These are phyloP conservation scores for Mya arenaria DNA, from an alignment of 1,140 invertebrate species.

Conservation along the genomic window DNA sequence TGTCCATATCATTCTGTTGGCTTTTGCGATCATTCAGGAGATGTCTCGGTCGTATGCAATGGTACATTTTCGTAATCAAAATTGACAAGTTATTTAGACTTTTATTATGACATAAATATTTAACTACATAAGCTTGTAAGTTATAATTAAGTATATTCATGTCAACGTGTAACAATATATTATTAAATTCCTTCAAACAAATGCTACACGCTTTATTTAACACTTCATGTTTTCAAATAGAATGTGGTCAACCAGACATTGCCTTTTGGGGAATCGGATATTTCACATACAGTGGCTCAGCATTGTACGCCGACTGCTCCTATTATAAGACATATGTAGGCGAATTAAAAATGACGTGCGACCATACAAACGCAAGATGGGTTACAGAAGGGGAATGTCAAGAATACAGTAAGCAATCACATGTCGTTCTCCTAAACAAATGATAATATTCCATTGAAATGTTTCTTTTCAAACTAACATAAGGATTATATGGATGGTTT, in stretches of 20 bases:
- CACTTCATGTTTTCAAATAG: not conserved
- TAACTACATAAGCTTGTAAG: not conserved
- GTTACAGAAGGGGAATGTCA: constrained; percentile 15
- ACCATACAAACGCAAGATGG: not conserved
- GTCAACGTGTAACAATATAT: not conserved
- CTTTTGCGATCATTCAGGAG: not conserved
- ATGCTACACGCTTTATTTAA: not conserved
- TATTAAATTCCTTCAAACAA: not conserved
- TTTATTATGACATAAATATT: no score
- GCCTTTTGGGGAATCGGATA: not conserved
- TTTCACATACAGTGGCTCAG: not conserved
- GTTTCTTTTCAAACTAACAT: no score
- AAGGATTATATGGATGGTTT: no score
- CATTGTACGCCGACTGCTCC: constrained; percentile 1
- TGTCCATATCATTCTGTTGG: not conserved
- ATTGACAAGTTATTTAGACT: not conserved
- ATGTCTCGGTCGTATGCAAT: constrained; percentile 5
- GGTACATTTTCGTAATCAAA: not conserved
- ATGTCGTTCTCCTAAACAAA: no score
- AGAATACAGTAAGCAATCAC: constrained; percentile 11
- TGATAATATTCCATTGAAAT: no score
- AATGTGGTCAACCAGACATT: constrained; percentile 21
- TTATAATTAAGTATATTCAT: not conserved
- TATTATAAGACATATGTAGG: constrained; percentile 17
- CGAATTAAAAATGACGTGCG: not conserved